Evolutionary conservation across 1,140 invertebrate genomes (phyloP), one percentile per base, ranked within the genome.

Genomic region (Micrasema longulum): DNA sequence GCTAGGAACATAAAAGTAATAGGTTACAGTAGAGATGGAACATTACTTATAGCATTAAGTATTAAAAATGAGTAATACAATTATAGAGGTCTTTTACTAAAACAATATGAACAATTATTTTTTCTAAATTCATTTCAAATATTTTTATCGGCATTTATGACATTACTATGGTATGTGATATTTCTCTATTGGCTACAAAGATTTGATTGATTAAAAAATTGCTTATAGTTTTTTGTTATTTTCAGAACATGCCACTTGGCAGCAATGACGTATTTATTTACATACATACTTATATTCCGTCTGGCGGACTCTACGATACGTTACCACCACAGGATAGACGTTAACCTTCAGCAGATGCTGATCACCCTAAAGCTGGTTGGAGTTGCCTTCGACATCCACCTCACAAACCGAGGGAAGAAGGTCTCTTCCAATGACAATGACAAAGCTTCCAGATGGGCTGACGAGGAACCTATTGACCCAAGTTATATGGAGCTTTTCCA

Each of bases 351-450:
- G n/a, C 63, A 48, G 45, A 65, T 65, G 63, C 22, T 65, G 3
- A 35, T 26, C 5, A 35, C 50, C 12, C 26, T 65, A 11, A 65
- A 65, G 26, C 26, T 65, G 1, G 36, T 35, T 11, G 43, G 43
- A 18, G 63, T 65, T 2, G 63, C 63, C 26, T 65, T 14, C 12
- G 63, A 65, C 9, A 65, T 65, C 23, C 63, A 65, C 63, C 43
- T 48, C 63, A 36, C 63, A 16, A 23, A 65, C 23, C 48, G 41
- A 26, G 26, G 16, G 9, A 47, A 48, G 7, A 48, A 35, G n/a
- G 16, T 14, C 12, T 10, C 0, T 9, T 35, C 6, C 4, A 23
- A 31, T 4, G 41, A 36, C 14, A 16, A 50, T n/a, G 16, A n/a
- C n/a, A 7, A 18, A 20, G n/a, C 26, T 16, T 16, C 47, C 1